Conservation (phyloP, 2,113 vertebrate species). For the Psammodynastes pulverulentus region DNA sequence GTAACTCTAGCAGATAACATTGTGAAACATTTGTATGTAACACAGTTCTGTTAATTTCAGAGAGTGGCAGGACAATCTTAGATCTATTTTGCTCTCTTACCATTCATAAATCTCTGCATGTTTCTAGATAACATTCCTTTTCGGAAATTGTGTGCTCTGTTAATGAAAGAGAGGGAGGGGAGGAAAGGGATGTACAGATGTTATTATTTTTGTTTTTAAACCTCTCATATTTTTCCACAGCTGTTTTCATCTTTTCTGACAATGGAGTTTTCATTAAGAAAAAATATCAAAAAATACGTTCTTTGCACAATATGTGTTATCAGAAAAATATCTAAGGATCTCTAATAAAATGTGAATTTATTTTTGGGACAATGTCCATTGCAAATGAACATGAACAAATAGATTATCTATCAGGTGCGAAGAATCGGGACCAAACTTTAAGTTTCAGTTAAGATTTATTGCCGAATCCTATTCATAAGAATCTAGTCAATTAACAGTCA, state of each 20-base stretch:
- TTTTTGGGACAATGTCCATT: background rate
- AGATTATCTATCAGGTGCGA: background rate
- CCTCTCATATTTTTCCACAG: background rate
- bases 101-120: background rate
- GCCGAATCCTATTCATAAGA: background rate
- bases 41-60: background rate
- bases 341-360: background rate
- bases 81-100: background rate
- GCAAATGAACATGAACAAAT: background rate
- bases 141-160: background rate
- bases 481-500: background rate
- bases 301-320: background rate
- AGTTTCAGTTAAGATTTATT: background rate
- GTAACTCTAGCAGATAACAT: background rate
- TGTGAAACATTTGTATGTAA: background rate
- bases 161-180: background rate
- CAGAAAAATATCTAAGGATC: background rate
- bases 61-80: background rate
- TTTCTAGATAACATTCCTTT: background rate
- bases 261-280: background rate
- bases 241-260: background rate
- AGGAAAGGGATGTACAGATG: background rate
- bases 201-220: background rate
- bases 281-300: background rate
- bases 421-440: background rate